Conservation (phyloP, 2,113 vertebrate genomes). For the Fregata magnificens region DNA sequence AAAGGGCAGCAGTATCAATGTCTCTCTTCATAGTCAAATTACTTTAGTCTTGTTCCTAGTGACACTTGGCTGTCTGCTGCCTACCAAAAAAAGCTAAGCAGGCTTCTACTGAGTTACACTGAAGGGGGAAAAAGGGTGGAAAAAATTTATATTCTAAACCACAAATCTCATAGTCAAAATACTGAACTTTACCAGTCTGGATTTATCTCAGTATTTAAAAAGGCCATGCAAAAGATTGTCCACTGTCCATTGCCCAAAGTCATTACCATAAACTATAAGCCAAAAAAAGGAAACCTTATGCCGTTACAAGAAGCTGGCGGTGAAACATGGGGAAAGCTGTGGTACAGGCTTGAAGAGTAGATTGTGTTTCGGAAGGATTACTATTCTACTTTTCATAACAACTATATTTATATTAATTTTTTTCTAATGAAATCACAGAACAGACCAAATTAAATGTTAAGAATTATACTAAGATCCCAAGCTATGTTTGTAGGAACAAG, state of each 20-base stretch:
- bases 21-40: background rate
- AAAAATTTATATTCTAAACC: background rate
- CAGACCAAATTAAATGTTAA: background rate
- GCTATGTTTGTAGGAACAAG: background rate
- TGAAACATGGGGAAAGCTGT: background rate
- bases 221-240: background rate
- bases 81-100: background rate
- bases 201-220: background rate
- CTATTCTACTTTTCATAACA: background rate
- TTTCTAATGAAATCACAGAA: background rate
- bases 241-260: background rate
- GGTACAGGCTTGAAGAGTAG: background rate
- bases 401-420: background rate
- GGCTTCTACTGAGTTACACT: background rate
- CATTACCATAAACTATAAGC: background rate
- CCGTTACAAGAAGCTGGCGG: background rate
- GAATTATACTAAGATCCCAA: background rate
- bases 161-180: background rate
- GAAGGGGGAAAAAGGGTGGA: accelerated
- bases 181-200: background rate
- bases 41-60: background rate
- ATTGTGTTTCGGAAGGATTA: background rate
- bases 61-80: background rate
- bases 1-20: background rate
- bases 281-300: background rate